Conservation (phyloP, 1,140 invertebrate species). For the Drosophila bifasciata region DNA sequence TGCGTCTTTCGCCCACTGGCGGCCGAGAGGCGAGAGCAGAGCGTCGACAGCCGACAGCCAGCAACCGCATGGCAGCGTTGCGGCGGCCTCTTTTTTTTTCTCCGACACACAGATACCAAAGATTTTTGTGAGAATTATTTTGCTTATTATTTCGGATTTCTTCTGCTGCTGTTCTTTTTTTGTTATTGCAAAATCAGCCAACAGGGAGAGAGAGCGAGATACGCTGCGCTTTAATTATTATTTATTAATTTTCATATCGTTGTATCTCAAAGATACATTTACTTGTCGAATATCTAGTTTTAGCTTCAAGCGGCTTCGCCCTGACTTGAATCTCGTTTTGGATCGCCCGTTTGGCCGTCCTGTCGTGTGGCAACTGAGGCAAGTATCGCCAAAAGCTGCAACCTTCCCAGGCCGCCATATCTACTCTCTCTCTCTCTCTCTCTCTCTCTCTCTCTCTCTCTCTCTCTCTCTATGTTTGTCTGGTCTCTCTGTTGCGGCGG, state of each 20-base stretch:
- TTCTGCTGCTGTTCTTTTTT: slow-evolving; percentile 39
- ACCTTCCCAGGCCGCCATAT: slow-evolving; percentile 4
- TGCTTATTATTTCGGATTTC: slow-evolving; percentile 22
- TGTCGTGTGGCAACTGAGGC: slow-evolving; percentile 73
- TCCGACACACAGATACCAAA: slow-evolving; percentile 70
- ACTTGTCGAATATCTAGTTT: not conserved
- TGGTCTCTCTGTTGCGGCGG: not conserved
- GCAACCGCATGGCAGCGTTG: slow-evolving; percentile 31
- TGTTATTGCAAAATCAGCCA: slow-evolving; percentile 57
- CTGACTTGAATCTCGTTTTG: slow-evolving; percentile 19
- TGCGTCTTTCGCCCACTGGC: slow-evolving; percentile 74
- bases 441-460: slow-evolving; percentile 18
- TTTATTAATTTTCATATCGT: slow-evolving; percentile 41
- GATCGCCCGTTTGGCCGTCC: slow-evolving; percentile 63
- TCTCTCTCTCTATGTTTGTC: slow-evolving; percentile 7
- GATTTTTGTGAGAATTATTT: slow-evolving; percentile 58
- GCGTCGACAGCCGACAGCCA: not conserved
- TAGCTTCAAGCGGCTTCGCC: not conserved
- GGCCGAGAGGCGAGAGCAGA: slow-evolving; percentile 62
- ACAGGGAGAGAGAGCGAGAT: slow-evolving; percentile 18
- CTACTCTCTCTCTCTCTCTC: slow-evolving; percentile 21
- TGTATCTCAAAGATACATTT: slow-evolving; percentile 44
- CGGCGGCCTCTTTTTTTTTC: slow-evolving; percentile 42
- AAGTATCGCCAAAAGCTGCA: slow-evolving; percentile 40
- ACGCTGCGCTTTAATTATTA: slow-evolving; percentile 65